Base-by-base conservation (phyloP, 2,113 vertebrate species). In the Tenebrosternarchus preto region DNA sequence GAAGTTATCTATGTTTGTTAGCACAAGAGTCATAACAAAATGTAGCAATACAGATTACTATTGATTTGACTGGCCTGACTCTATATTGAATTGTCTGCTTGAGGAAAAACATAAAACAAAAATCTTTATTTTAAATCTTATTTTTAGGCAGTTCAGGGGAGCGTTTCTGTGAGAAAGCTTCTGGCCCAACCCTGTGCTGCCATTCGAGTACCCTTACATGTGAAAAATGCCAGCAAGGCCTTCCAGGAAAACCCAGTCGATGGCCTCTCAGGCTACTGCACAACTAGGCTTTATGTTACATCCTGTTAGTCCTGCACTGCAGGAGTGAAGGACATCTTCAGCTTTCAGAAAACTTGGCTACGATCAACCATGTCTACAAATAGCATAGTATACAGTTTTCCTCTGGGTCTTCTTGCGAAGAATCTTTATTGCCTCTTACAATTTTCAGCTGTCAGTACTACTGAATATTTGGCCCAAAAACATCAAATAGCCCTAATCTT, bases 211-310 rank as follows among this genome's bases (percentile, higher is more conserved):
- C 25, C 17, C 39, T 67, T 73, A 53, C 72, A 57, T 25, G 17
- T 15, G 20, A 83, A 81, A 73, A 53, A 79, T 75, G n/a, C 20
- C 61, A 64, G 77, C 56, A 67, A 71, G 57, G 69, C 64, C 64
- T 86, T 86, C 85, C 77, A 82, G 85, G 85, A 86, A 86, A 63
- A 56, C 73, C 50, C 53, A 39, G 46, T 53, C 33, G 19, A 60
- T 31, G 56, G 72, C 56, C 55, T 64, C 61, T 31, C 2, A 27
- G 68, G n/a, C 72, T 76, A 36, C 25, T 53, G 33, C 67, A 12
- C 80, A 76, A 29, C 57, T 69, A 24, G 53, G 80, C 80, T 76
- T 85, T 75, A 66, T 66, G 55, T 78, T 81, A 53, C 79, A 69
- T 81, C 66, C 72, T 67, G 76, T 71, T 72, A 53, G 36, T 72